Conservation (phyloP, 35 echinoderm and acorn worm genomes). For the Anneissia japonica region DNA sequence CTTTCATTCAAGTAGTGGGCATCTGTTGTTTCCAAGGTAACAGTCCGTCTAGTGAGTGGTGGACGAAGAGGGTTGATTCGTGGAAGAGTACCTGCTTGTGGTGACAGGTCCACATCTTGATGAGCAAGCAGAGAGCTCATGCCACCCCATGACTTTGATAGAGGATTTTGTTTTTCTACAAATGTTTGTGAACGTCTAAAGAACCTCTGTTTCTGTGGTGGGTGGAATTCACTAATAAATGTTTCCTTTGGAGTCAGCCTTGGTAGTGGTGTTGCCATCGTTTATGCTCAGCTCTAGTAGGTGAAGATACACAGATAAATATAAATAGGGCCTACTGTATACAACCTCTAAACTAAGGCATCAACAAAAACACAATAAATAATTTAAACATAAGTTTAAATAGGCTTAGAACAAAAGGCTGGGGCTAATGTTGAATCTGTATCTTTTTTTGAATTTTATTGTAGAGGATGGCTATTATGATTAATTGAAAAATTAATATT, state of each 20-base stretch:
- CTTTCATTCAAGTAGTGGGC: conserved; percentile 51
- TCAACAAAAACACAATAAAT: too few species aligned
- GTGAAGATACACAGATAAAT: too few species aligned
- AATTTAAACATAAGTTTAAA: too few species aligned
- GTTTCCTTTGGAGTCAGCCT: conserved; percentile 44
- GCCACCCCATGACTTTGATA: conserved; percentile 59
- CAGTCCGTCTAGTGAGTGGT: conserved; percentile 12
- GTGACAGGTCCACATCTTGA: neutral
- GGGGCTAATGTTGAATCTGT: too few species aligned
- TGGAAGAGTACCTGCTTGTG: conserved; percentile 4
- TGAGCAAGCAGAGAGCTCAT: neutral
- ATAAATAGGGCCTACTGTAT: too few species aligned
- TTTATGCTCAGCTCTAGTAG: too few species aligned
- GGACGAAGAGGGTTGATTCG: conserved; percentile 52
- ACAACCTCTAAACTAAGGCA: too few species aligned
- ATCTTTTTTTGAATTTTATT: too few species aligned
- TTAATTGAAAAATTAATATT: too few species aligned
- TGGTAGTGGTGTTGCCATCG: conserved; percentile 42
- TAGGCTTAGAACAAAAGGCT: too few species aligned
- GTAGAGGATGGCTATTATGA: too few species aligned
- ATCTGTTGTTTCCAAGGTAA: conserved; percentile 50
- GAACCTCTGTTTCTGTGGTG: neutral
- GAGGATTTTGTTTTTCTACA: neutral
- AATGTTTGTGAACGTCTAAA: conserved; percentile 35
- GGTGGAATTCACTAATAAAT: neutral